phyloP scores from a whole-genome alignment of 2,797 vertebrate genomes.

The Sebastes elongatus region DNA sequence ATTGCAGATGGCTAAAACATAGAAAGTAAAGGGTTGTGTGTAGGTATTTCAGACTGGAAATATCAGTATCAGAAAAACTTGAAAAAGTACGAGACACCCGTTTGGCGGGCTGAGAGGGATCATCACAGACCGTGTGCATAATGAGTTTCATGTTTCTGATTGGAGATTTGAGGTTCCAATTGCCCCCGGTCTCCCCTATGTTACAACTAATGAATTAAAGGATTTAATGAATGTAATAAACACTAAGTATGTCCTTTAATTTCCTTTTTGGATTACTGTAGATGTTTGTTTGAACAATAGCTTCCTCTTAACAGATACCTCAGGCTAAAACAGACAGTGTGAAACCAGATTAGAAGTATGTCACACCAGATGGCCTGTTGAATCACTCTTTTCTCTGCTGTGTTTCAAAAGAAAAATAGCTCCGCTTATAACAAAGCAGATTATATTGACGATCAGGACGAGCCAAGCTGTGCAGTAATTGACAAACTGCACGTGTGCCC shows the following conservation, averaged over 20 bases:
- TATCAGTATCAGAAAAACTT: no score
- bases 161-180: no score
- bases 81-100: no score
- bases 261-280: neutral
- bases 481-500: conserved; percentile 45
- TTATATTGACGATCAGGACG: neutral
- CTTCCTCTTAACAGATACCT: neutral
- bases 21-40: neutral
- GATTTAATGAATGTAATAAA: neutral
- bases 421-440: conserved; percentile 2
- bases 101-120: no score
- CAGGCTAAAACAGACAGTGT: neutral
- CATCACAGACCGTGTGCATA: no score
- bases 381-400: neutral
- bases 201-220: neutral
- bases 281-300: neutral
- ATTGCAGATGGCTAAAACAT: neutral
- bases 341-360: conserved; percentile 2
- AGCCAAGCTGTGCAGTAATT: conserved; percentile 43
- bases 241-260: neutral
- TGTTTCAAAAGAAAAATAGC: conserved; percentile 2
- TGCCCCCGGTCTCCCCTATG: neutral
- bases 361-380: conserved; percentile 36
- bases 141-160: no score
- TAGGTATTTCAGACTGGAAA: no score